Evolutionary conservation across 2,888 invertebrate species (phyloP).

Genomic region (Aproaerema taeniolella): DNA sequence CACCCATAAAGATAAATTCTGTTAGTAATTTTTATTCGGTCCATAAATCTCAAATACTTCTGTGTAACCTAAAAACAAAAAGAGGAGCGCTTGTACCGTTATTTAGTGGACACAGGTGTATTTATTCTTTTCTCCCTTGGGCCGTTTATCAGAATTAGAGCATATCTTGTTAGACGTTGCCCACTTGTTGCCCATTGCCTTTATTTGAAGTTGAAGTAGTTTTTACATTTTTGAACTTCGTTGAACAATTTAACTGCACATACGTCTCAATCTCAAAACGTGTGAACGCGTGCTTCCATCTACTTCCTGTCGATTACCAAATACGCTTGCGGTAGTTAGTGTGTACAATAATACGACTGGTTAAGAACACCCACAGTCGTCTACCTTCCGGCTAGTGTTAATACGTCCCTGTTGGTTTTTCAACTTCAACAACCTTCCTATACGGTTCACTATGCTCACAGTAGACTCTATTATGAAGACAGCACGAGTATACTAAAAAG

Average conservation of each 20-base stretch:
- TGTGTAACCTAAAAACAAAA: constrained; percentile 29
- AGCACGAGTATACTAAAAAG: constrained; percentile 28
- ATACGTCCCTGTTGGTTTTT: constrained; percentile 67
- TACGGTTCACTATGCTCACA: constrained; percentile 37
- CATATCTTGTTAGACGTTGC: too few relatives aligned
- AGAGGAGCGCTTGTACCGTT: constrained; percentile 39
- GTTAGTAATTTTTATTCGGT: constrained; percentile 26
- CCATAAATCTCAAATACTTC: constrained; percentile 30
- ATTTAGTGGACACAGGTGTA: constrained; percentile 36
- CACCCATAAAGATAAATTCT: neutral
- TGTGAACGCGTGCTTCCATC: constrained; percentile 28
- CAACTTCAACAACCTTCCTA: constrained; percentile 43
- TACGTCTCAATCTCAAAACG: constrained; percentile 17
- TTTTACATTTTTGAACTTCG: too few relatives aligned
- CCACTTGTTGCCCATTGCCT: too few relatives aligned
- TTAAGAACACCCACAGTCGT: constrained; percentile 70
- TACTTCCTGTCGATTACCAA: constrained; percentile 45
- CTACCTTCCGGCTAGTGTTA: constrained; percentile 62
- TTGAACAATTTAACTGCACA: too few relatives aligned
- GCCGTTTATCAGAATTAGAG: too few relatives aligned
- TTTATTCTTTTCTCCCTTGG: constrained; percentile 21
- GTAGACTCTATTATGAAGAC: constrained; percentile 38
- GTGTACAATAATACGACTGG: constrained; percentile 54
- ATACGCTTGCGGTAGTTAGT: constrained; percentile 51
- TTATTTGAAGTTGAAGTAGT: too few relatives aligned